phyloP scores from a whole-genome alignment of 1,140 invertebrate genomes.

The Pseudomyrmex dendroicus region DNA sequence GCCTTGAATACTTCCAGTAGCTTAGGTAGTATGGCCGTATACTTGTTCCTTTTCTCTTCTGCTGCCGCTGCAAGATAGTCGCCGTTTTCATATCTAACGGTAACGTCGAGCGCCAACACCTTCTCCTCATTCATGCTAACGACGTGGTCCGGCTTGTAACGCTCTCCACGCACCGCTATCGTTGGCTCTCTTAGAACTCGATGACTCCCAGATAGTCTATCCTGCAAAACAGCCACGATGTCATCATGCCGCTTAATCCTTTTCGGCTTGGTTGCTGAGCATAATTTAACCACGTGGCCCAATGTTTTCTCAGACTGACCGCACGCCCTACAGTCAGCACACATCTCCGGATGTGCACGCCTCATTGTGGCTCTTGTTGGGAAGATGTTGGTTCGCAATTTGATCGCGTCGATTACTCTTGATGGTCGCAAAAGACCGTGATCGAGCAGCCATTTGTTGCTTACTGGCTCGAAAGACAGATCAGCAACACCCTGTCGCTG shows the following conservation, averaged over 20 bases:
- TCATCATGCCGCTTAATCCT: slow-evolving; percentile 65
- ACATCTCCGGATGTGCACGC: neutral
- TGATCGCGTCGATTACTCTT: neutral
- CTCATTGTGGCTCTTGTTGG: neutral
- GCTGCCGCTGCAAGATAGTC: slow-evolving; percentile 42
- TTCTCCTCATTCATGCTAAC: slow-evolving; percentile 18
- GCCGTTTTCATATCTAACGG: slow-evolving; percentile 75
- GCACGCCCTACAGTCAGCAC: neutral
- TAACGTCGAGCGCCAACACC: slow-evolving; percentile 74
- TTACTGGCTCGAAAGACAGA: neutral
- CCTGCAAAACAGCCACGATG: slow-evolving; percentile 21
- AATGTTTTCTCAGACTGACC: slow-evolving; percentile 28
- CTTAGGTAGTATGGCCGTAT: accelerated
- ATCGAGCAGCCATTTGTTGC: neutral
- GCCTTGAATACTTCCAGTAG: neutral
- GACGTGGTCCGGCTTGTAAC: slow-evolving; percentile 54
- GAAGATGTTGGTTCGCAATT: neutral
- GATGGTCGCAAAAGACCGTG: neutral
- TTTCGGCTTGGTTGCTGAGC: slow-evolving; percentile 25
- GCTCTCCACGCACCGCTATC: neutral
- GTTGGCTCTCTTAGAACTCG: neutral
- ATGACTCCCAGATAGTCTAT: accelerated
- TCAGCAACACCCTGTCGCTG: neutral
- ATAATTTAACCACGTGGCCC: slow-evolving; percentile 55
- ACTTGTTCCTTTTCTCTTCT: slow-evolving; percentile 14